Percentiles rank a stretch among this genome's conserved stretches.
phyloP scores from a whole-genome alignment of 2,888 invertebrate genomes.

The Pegoplata infirma region DNA sequence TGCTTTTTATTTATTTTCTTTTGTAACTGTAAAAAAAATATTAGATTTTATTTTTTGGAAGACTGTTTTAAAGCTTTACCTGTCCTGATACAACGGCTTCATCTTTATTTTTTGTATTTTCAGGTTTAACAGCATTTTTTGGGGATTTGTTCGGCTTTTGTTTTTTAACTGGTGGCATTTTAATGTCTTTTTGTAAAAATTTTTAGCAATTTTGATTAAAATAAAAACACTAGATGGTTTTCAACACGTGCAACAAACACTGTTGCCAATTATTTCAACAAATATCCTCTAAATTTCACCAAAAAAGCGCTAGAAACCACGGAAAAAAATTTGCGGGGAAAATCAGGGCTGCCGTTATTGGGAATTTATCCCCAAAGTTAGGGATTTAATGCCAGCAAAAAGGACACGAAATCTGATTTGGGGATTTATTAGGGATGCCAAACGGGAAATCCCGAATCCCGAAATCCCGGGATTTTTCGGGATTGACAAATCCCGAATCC shows the following conservation, averaged over 20 bases:
- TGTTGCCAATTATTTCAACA: not conserved
- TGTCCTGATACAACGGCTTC: slow-evolving; percentile 70
- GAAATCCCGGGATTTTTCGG: too few species aligned
- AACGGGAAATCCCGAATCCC: too few species aligned
- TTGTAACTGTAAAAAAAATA: slow-evolving; percentile 67
- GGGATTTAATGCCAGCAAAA: too few species aligned
- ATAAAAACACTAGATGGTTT: not conserved
- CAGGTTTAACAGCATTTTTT: slow-evolving; percentile 37
- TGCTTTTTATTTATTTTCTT: slow-evolving; percentile 68
- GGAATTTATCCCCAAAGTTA: too few species aligned
- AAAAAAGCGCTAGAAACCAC: too few species aligned
- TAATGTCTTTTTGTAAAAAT: not conserved
- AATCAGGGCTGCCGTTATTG: too few species aligned
- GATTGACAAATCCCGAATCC: too few species aligned
- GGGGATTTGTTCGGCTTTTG: slow-evolving; percentile 29
- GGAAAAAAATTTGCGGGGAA: too few species aligned
- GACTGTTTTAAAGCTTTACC: slow-evolving; percentile 59
- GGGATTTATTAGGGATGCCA: too few species aligned
- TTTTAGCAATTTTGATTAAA: not conserved
- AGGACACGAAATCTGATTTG: too few species aligned
- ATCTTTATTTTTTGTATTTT: not conserved
- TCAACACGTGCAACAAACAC: not conserved
- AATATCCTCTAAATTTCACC: too few species aligned
- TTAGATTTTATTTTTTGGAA: too few species aligned
- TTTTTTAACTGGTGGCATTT: slow-evolving; percentile 69